Conservation (phyloP, 2,113 vertebrate species). For the Glareola pratincola region DNA sequence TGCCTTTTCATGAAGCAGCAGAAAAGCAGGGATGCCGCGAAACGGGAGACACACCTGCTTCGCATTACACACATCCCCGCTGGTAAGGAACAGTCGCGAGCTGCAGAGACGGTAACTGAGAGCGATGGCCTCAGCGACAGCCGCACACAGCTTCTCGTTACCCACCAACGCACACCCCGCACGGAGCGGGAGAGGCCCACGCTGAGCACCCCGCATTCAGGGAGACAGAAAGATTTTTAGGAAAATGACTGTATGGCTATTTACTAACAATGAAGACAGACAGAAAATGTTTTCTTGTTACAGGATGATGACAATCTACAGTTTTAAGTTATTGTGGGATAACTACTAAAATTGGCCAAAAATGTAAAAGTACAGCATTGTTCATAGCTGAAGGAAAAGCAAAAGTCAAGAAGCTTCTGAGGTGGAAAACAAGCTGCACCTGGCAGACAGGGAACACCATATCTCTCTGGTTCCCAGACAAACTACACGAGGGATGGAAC, state of each 20-base stretch:
- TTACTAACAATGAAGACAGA: neutral
- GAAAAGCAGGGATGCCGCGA: neutral
- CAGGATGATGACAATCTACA: neutral
- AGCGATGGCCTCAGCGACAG: neutral
- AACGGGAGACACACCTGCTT: neutral
- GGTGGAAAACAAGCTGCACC: too few relatives aligned
- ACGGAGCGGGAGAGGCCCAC: neutral
- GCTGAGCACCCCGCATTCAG: rapidly evolving
- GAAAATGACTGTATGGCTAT: neutral
- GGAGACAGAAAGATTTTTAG: neutral
- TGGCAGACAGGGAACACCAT: too few relatives aligned
- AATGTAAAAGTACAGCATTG: too few relatives aligned
- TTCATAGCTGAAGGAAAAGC: too few relatives aligned
- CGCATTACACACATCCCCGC: neutral
- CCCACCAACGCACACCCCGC: neutral
- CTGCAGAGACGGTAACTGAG: neutral
- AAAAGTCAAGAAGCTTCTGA: too few relatives aligned
- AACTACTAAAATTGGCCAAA: too few relatives aligned
- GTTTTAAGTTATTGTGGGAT: neutral
- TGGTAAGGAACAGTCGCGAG: neutral
- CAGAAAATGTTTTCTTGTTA: neutral
- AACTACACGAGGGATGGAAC: too few relatives aligned
- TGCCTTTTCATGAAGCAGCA: neutral
- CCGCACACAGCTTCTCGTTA: neutral
- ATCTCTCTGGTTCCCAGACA: too few relatives aligned